Percentiles rank a stretch among this genome's conserved stretches.
phyloP scores from a whole-genome alignment of 2,113 vertebrate species.

The Oreochromis spilurus region DNA sequence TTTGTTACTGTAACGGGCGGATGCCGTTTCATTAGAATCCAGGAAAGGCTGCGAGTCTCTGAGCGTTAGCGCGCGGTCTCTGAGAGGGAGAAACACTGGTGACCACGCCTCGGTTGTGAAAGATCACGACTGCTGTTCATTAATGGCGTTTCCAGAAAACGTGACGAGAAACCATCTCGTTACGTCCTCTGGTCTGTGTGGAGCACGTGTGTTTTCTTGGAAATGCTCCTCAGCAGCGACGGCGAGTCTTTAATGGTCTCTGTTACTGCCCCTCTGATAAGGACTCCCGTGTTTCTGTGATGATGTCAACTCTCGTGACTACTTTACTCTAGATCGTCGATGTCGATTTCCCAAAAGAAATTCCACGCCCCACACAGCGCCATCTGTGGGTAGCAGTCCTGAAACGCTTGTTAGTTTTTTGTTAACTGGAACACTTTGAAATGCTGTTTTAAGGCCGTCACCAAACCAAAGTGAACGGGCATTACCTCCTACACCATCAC shows the following conservation, averaged over 20 bases:
- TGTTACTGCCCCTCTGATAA: background rate
- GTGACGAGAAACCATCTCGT: background rate
- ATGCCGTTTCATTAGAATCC: background rate
- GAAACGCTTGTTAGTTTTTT: background rate
- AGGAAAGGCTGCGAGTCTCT: background rate
- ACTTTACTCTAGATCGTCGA: background rate
- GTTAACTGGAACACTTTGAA: slow-evolving; percentile 10
- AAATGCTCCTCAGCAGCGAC: background rate
- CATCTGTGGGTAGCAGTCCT: background rate
- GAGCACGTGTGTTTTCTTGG: background rate
- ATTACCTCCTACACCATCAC: slow-evolving; percentile 25
- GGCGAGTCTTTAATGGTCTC: background rate
- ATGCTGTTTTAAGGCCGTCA: slow-evolving; percentile 11
- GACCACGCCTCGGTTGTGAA: background rate
- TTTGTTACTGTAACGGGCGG: background rate
- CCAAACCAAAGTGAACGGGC: slow-evolving; percentile 25
- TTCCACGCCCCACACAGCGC: too few species aligned
- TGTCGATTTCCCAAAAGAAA: background rate
- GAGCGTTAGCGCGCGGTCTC: background rate
- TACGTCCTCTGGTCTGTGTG: background rate
- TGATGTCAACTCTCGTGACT: background rate
- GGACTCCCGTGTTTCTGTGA: background rate
- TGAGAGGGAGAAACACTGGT: fast-evolving
- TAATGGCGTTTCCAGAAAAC: background rate
- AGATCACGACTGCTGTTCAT: background rate